Percentiles rank a stretch among this genome's conserved stretches.
These are phyloP conservation scores for Sebastes itinus DNA, from an alignment of 2,797 vertebrate genomes.

Conservation along the genomic window DNA sequence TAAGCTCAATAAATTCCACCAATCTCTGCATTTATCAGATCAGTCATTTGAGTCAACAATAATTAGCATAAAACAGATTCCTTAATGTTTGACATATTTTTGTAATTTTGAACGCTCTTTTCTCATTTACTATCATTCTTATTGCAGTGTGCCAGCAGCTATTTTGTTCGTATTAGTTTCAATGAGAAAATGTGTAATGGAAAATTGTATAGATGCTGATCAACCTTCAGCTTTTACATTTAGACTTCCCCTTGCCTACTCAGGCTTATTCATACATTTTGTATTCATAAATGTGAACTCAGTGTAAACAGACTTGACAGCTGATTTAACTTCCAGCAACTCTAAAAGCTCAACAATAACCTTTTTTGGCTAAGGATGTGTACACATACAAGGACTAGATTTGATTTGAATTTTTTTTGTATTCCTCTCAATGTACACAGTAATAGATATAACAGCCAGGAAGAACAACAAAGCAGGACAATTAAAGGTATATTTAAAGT, in stretches of 20 bases:
- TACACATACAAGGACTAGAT: too few relatives aligned
- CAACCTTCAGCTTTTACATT: not conserved
- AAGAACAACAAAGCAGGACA: not conserved
- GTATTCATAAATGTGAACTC: not conserved
- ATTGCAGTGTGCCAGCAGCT: too few relatives aligned
- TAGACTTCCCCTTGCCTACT: not conserved
- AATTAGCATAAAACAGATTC: too few relatives aligned
- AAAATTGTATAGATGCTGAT: too few relatives aligned
- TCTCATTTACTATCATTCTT: too few relatives aligned
- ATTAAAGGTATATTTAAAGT: not conserved
- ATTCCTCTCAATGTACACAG: not conserved
- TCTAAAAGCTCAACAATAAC: not conserved
- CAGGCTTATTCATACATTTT: not conserved
- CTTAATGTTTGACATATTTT: too few relatives aligned
- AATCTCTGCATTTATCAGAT: too few relatives aligned
- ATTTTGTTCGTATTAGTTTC: too few relatives aligned
- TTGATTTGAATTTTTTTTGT: not conserved
- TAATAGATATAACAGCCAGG: not conserved
- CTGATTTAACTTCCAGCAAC: not conserved
- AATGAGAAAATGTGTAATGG: too few relatives aligned
- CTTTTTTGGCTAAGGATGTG: not conserved
- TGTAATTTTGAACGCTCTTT: too few relatives aligned
- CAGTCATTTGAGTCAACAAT: too few relatives aligned
- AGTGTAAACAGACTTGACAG: not conserved
- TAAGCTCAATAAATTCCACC: too few relatives aligned